These are phyloP conservation scores for Phataginus tetradactyla DNA, from an alignment of 2,797 vertebrate species.

Conservation along the genomic window DNA sequence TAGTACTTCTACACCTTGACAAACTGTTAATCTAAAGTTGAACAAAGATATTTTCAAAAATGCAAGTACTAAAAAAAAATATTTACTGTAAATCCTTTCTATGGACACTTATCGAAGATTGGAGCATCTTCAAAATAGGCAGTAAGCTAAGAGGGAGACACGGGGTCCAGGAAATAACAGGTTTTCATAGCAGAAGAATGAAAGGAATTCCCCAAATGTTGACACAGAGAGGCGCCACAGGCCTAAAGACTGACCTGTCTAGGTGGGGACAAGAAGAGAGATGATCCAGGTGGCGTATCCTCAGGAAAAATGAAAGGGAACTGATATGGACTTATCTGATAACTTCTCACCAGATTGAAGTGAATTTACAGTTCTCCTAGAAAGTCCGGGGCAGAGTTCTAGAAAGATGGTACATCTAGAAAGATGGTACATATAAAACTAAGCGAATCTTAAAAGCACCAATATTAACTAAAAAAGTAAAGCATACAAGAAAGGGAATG, in stretches of 20 bases:
- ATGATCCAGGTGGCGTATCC: background rate
- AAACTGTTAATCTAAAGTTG: constrained; percentile 32
- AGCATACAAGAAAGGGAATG: background rate
- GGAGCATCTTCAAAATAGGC: background rate
- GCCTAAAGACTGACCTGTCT: background rate
- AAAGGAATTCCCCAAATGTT: background rate
- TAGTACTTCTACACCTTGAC: background rate
- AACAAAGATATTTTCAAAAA: constrained; percentile 38
- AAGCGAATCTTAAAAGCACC: background rate
- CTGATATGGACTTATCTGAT: background rate
- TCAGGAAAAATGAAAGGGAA: background rate
- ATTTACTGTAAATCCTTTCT: background rate
- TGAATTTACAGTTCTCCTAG: background rate
- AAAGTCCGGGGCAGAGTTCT: background rate
- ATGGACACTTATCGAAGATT: background rate
- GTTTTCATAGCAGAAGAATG: background rate
- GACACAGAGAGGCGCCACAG: background rate
- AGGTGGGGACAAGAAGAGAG: background rate
- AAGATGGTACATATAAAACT: background rate
- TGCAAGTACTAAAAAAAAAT: background rate
- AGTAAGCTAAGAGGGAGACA: background rate
- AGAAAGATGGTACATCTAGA: background rate
- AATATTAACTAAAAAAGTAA: background rate
- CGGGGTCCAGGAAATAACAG: background rate
- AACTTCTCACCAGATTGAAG: background rate